phyloP scores from a whole-genome alignment of 2,113 vertebrate genomes.

The Pelecanus crispus region DNA sequence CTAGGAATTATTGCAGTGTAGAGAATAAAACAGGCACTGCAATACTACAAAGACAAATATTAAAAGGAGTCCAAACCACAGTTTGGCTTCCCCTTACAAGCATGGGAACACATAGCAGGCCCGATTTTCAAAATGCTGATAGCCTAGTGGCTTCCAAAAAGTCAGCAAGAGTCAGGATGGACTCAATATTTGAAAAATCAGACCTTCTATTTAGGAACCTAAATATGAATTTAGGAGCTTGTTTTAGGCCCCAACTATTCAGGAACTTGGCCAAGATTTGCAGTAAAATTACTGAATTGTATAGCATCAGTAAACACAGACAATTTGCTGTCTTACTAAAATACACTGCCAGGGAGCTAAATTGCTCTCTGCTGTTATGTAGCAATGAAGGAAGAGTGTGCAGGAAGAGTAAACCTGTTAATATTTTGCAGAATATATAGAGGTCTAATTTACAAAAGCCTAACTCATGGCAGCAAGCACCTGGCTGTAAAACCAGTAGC shows the following conservation, averaged over 20 bases:
- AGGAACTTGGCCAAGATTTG: background rate
- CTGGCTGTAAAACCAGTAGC: background rate
- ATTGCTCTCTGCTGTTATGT: background rate
- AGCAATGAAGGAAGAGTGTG: background rate
- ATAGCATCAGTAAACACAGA: background rate
- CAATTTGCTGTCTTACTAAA: background rate
- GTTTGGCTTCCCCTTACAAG: background rate
- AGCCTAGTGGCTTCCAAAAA: background rate
- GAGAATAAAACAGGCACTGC: background rate
- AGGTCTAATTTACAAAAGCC: background rate
- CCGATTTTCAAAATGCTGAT: background rate
- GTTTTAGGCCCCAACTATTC: background rate
- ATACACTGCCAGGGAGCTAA: background rate
- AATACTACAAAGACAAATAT: background rate
- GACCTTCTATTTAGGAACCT: background rate
- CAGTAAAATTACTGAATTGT: background rate
- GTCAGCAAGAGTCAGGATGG: background rate
- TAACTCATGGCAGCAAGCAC: background rate
- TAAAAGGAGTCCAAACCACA: background rate
- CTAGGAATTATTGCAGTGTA: background rate
- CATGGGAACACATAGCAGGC: background rate
- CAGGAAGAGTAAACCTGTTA: background rate
- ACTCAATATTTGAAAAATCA: background rate
- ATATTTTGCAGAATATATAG: background rate
- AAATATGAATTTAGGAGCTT: background rate